phyloP scores from a whole-genome alignment of 2,113 vertebrate species.

The Lagopus leucura region DNA sequence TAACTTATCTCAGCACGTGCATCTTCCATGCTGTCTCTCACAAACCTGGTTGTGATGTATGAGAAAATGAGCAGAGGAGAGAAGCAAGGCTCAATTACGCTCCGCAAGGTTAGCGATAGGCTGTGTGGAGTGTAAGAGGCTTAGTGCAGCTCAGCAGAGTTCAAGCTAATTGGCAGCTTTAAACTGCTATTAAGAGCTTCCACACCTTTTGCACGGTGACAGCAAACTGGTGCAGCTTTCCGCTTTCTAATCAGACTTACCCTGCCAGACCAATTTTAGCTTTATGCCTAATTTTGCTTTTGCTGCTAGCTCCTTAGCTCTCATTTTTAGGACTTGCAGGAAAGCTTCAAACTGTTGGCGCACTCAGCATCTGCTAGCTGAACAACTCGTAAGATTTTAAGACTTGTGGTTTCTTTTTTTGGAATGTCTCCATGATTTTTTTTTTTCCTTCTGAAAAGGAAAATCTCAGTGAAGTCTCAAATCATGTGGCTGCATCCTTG shows the following conservation, averaged over 20 bases:
- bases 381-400: constrained; percentile 38
- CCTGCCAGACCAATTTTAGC: neutral
- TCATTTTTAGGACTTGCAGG: neutral
- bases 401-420: constrained; percentile 35
- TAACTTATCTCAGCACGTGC: neutral
- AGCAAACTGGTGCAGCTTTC: neutral
- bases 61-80: neutral
- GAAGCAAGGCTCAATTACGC: constrained; percentile 36
- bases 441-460: neutral
- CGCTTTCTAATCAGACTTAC: constrained; percentile 4
- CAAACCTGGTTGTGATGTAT: neutral
- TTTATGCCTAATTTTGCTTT: neutral
- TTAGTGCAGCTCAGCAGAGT: constrained; percentile 47
- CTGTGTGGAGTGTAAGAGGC: neutral
- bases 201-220: constrained; percentile 22
- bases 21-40: neutral
- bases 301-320: neutral
- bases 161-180: constrained; percentile 59
- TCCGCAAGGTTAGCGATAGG: constrained; percentile 21
- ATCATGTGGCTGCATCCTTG: neutral
- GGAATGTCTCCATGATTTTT: neutral
- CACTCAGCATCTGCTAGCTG: constrained; percentile 1
- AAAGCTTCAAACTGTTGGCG: neutral
- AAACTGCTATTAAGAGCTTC: constrained; percentile 60
- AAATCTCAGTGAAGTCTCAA: neutral